Evolutionary conservation across 2,797 vertebrate genomes (phyloP).

Genomic region (Labroides dimidiatus): DNA sequence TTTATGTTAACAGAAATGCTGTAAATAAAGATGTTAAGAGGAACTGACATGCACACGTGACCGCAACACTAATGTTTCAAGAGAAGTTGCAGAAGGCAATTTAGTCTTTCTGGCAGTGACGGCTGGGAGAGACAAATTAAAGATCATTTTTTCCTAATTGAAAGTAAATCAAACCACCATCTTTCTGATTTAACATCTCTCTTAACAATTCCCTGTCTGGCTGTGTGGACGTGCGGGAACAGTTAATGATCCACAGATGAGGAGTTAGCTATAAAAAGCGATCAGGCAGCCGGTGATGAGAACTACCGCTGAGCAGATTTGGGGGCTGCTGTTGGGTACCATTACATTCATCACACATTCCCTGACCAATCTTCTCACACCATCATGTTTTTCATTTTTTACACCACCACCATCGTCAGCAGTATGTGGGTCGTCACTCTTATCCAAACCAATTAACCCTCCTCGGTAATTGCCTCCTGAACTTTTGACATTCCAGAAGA

Average conservation of each 20-base stretch:
- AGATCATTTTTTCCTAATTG: slow-evolving; percentile 66
- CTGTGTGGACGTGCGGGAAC: slow-evolving; percentile 62
- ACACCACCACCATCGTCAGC: slow-evolving; percentile 26
- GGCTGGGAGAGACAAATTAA: slow-evolving; percentile 59
- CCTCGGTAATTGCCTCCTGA: slow-evolving; percentile 73
- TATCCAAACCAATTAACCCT: slow-evolving; percentile 76
- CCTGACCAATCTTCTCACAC: slow-evolving; percentile 47
- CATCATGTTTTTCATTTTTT: slow-evolving; percentile 38
- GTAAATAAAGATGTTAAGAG: slow-evolving; percentile 6
- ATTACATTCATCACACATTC: slow-evolving; percentile 78
- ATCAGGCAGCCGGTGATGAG: slow-evolving; percentile 64
- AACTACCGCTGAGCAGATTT: slow-evolving; percentile 48
- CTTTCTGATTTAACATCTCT: slow-evolving; percentile 71
- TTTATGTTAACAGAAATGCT: neutral
- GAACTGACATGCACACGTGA: slow-evolving; percentile 2
- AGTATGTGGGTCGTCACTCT: slow-evolving; percentile 57
- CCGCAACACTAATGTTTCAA: slow-evolving; percentile 10
- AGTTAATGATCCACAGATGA: slow-evolving; percentile 84
- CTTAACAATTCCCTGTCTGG: slow-evolving; percentile 65
- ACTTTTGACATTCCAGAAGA: slow-evolving; percentile 72
- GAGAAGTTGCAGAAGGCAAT: slow-evolving; percentile 21
- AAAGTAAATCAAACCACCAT: slow-evolving; percentile 79
- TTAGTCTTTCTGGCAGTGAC: slow-evolving; percentile 35
- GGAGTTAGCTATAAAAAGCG: slow-evolving; percentile 78
- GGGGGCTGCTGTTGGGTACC: slow-evolving; percentile 44